Evolutionary conservation across 2,888 invertebrate genomes (phyloP).

Genomic region (Drosophila buzzatii): DNA sequence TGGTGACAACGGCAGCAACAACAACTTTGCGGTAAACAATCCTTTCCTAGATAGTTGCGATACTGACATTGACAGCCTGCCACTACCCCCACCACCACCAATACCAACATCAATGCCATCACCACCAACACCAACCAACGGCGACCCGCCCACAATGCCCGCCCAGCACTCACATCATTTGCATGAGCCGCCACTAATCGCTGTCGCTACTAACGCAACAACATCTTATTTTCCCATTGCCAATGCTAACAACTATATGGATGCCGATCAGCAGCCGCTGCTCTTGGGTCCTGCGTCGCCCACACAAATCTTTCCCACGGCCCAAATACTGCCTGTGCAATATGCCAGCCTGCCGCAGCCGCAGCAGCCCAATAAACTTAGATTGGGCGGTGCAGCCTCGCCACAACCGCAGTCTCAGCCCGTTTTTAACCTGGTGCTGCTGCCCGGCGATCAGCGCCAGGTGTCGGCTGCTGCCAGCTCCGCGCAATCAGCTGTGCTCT

Average conservation of each 20-base stretch:
- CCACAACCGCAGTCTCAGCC: constrained; percentile 41
- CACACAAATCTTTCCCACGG: constrained; percentile 84
- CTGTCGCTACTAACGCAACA: constrained; percentile 77
- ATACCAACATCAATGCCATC: constrained; percentile 33
- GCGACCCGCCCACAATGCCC: constrained; percentile 21
- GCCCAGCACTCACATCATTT: constrained; percentile 63
- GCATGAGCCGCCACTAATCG: constrained; percentile 75
- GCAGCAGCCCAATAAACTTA: constrained; percentile 82
- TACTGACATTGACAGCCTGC: constrained; percentile 78
- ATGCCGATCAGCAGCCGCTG: constrained; percentile 57
- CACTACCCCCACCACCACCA: constrained; percentile 71
- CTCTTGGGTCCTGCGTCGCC: constrained; percentile 71
- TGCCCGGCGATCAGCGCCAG: constrained; percentile 72
- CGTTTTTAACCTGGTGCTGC: constrained; percentile 76
- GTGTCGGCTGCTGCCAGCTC: constrained; percentile 41
- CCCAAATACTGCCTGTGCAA: constrained; percentile 85
- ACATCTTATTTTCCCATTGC: constrained; percentile 74
- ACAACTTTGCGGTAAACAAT: constrained; percentile 83
- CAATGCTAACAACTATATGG: constrained; percentile 58
- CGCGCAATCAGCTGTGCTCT: constrained; percentile 49
- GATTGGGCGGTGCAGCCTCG: constrained; percentile 45
- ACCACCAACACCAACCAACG: constrained; percentile 35
- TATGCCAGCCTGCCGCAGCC: constrained; percentile 84
- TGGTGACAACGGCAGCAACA: constrained; percentile 44
- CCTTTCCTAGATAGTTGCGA: constrained; percentile 82